These are phyloP conservation scores for Apus apus DNA, from an alignment of 2,113 vertebrate species.

Conservation along the genomic window DNA sequence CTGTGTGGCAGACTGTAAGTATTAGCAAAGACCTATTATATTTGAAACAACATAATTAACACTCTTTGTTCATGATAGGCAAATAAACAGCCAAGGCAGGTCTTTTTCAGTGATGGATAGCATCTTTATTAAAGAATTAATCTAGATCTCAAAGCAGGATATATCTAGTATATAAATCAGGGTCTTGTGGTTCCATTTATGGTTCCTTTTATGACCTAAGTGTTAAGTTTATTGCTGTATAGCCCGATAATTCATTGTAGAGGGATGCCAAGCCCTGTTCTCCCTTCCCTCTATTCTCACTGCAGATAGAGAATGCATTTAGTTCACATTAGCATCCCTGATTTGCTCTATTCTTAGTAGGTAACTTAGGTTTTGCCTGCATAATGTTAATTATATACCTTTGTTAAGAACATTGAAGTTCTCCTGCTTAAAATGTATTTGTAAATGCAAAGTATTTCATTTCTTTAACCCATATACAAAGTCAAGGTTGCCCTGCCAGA, in stretches of 20 bases:
- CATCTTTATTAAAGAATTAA: conserved; percentile 67
- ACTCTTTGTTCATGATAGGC: conserved; percentile 49
- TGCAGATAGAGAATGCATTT: not conserved
- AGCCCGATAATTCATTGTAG: conserved; percentile 42
- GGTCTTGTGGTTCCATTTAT: conserved; percentile 74
- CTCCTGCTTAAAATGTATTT: not conserved
- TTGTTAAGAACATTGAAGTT: not conserved
- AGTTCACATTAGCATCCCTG: not conserved
- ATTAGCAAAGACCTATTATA: conserved; percentile 34
- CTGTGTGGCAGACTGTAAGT: conserved; percentile 29
- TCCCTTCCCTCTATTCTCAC: not conserved
- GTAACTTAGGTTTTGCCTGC: not conserved
- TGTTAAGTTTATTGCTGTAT: conserved; percentile 68
- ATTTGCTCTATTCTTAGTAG: not conserved
- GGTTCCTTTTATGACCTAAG: conserved; percentile 59
- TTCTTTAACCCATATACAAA: not conserved
- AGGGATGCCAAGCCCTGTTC: not conserved
- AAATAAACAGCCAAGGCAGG: conserved; percentile 59
- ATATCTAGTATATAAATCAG: conserved; percentile 52
- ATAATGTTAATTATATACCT: not conserved
- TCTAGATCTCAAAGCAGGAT: conserved; percentile 35
- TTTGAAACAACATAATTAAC: conserved; percentile 62
- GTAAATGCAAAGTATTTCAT: not conserved
- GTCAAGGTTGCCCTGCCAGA: not conserved
- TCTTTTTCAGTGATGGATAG: conserved; percentile 52